Percentiles rank a stretch among this genome's conserved stretches.
phyloP scores from a whole-genome alignment of 2,888 invertebrate genomes.

The Aleiodes leptofemur region DNA sequence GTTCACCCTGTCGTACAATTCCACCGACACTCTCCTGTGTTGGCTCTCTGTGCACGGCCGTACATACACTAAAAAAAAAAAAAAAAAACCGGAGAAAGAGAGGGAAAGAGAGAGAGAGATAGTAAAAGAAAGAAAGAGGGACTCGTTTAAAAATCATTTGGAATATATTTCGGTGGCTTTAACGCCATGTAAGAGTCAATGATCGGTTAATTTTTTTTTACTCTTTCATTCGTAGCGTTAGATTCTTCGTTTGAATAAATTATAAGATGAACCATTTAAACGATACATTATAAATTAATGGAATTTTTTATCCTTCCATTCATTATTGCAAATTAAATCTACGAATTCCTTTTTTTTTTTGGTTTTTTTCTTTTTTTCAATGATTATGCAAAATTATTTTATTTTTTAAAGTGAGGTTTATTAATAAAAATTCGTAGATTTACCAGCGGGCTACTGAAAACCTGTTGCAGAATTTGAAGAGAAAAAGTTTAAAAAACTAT shows the following conservation, averaged over 20 bases:
- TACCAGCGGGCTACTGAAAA: slow-evolving; percentile 11
- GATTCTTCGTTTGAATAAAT: background rate
- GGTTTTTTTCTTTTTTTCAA: background rate
- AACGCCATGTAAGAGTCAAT: background rate
- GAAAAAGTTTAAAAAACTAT: slow-evolving; percentile 3
- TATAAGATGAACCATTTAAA: too few species aligned
- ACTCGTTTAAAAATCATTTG: slow-evolving; percentile 2
- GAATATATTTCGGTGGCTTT: slow-evolving; percentile 15
- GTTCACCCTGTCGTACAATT: slow-evolving; percentile 69
- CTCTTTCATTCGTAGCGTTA: background rate
- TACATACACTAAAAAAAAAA: slow-evolving; percentile 5
- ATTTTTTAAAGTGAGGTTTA: background rate
- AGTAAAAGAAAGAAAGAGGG: slow-evolving; percentile 6
- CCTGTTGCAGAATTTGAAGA: slow-evolving; percentile 20
- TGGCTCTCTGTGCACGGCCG: slow-evolving; percentile 31
- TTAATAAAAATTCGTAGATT: slow-evolving; percentile 4
- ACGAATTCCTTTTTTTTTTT: slow-evolving; percentile 7
- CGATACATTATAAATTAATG: too few species aligned
- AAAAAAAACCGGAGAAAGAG: slow-evolving; percentile 36
- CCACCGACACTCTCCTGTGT: slow-evolving; percentile 48
- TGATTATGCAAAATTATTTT: background rate
- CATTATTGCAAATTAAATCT: background rate
- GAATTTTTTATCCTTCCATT: background rate
- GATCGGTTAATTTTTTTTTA: background rate
- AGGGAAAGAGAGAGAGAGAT: slow-evolving; percentile 33